These are phyloP conservation scores for Diplosoma virens DNA, from an alignment of 23 tunicate genomes.

Conservation along the genomic window DNA sequence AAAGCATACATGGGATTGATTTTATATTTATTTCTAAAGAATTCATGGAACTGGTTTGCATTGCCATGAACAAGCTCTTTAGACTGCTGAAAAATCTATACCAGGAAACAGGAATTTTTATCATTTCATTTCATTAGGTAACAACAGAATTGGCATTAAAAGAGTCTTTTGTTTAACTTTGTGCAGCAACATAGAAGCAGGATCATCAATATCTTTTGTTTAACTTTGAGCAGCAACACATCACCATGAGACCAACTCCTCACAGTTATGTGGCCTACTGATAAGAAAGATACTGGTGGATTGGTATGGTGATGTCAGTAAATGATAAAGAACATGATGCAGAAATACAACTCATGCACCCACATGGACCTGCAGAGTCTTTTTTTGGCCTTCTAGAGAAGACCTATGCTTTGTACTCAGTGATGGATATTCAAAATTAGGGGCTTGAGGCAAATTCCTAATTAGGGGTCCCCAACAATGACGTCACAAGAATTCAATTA, in stretches of 20 bases:
- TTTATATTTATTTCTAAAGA: slow-evolving; percentile 20
- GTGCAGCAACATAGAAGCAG: no score
- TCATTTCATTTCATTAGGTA: slow-evolving; percentile 23
- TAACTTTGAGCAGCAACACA: slow-evolving; percentile 22
- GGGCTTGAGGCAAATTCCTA: no score
- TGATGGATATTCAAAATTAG: no score
- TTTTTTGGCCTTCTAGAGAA: no score
- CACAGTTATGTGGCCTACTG: slow-evolving; percentile 17
- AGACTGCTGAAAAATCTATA: slow-evolving; percentile 8
- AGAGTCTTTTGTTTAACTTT: slow-evolving; percentile 18
- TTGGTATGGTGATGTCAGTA: no score
- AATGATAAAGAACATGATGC: no score
- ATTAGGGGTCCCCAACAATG: no score
- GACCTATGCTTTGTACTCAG: no score
- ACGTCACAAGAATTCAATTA: no score
- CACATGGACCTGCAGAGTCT: no score
- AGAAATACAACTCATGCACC: no score
- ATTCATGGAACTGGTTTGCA: slow-evolving; percentile 22
- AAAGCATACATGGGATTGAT: slow-evolving; percentile 17
- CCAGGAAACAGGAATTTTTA: slow-evolving; percentile 30
- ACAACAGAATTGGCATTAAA: slow-evolving; percentile 22
- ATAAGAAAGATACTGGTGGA: no score
- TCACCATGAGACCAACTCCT: slow-evolving; percentile 20
- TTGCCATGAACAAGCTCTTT: slow-evolving; percentile 3
- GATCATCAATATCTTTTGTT: slow-evolving; percentile 27